Base-by-base conservation (phyloP, 1,140 invertebrate species). In the Drosophila prosaltans region DNA sequence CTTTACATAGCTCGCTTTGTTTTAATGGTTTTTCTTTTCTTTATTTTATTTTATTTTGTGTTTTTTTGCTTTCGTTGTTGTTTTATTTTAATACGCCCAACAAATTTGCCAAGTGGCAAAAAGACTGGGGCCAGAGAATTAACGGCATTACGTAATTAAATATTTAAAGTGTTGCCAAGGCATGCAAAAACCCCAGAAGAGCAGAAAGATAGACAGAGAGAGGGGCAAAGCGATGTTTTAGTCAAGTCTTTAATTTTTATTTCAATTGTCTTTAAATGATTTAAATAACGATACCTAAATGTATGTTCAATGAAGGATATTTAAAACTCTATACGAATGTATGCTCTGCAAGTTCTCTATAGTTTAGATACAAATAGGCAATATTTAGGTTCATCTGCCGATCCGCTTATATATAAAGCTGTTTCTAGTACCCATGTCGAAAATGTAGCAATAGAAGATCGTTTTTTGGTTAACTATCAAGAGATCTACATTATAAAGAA, bases 101-200 rank as follows among this genome's bases (percentile, higher is more conserved):
- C 81, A 78, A 59, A 85, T 81, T 84, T 81, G 65, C 74, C 59
- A 65, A 64, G 65, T 72, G 61, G 77, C 68, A 74, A 72, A 66
- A 69, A 65, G 65, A 72, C 83, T 79, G 65, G 45, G 45, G 41
- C 65, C 16, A 41, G 72, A 61, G 70, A 74, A 70, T 79, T 80
- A 77, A 81, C 28, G 69, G 72, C 70, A 88, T 86, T 82, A 88
- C 68, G 73, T 76, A 80, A 89, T 83, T 86, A 88, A 86, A 86
- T 88, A 86, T 89, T 86, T 86, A 88, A 88, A 80, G 83, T 74
- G 68, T 62, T 81, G 62, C 65, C 68, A 54, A 51, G 63, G 63
- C 76, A 62, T 45, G 65, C 9, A n/a, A 57, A 55, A 55, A 57
- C 40, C 51, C 11, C 11, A 45, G 40, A 24, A 57, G 39, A 55